Evolutionary conservation across 2,797 vertebrate genomes (phyloP), one percentile per base, ranked within the genome.

Genomic region (Carapus acus): DNA sequence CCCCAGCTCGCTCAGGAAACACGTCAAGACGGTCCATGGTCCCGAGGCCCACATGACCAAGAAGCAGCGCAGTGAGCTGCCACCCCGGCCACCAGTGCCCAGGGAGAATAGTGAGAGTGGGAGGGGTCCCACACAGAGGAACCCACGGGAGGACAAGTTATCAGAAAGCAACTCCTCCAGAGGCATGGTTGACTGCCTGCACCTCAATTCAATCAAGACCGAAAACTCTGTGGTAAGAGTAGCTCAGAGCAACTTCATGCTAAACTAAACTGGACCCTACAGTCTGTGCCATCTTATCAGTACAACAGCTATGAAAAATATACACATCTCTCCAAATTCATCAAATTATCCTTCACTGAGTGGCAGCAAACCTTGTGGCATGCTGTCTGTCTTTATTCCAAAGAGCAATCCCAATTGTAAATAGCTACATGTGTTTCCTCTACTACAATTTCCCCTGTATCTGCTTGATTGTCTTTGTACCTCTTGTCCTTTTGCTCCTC

Each of bases 21-120:
- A 98, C 0, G 94, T 98, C 42, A 98, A 98, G 81, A 98, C 96
- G 0, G 96, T 98, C 17, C 96, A 98, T 0, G 96, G 96, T 3
- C 94, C 96, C 0, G 93, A 97, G 0, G 94, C 96, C 0, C 96
- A 98, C 1, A 88, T 98, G 80, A 98, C 96, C 0, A 97, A 94
- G 83, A 95, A 91, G 65, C 94, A 95, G 39, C 92, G 93, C 44
- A 76, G 86, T 0, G 92, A 95, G 0, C 78, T 88, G 18, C 80
- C 86, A 0, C 86, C 89, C 0, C 80, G 90, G 62, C 90, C 88
- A 27, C 89, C 90, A 24, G 48, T 71, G 4, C 63, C 78, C 4
- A 23, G 67, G 17, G 85, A 87, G 52, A 83, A 83, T 15, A 67
- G 81, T 3, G 85, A 87, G 64, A 86, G 85, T 14, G 81, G 85